Conservation (phyloP, 2,888 invertebrate genomes). For the Nephrotoma guestfalica region DNA sequence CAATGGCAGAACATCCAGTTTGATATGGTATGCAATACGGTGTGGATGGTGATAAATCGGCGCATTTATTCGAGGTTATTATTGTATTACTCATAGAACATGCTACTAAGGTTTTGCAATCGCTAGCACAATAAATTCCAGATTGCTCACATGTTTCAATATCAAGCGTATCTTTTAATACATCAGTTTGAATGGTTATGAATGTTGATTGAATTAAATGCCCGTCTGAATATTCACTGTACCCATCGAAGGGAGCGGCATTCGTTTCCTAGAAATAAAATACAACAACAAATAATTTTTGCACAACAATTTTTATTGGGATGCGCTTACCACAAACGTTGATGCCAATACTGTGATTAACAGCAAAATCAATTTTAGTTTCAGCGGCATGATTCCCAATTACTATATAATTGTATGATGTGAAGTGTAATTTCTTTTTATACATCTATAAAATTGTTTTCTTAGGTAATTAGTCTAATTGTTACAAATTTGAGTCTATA, state of each 20-base stretch:
- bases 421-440: not conserved
- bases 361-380: not conserved
- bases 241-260: not conserved
- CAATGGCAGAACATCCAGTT: not conserved
- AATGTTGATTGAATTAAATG: not conserved
- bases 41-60: not conserved
- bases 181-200: not conserved
- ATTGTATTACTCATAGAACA: not conserved
- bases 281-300: not conserved
- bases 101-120: not conserved
- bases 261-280: not conserved
- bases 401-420: not conserved
- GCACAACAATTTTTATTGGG: not conserved
- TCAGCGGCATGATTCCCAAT: not conserved
- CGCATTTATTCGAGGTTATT: not conserved
- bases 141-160: not conserved
- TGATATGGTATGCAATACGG: not conserved
- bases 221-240: not conserved
- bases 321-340: not conserved
- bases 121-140: not conserved
- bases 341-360: not conserved
- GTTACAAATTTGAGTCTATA: not conserved
- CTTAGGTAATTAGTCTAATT: not conserved
- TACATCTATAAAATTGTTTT: not conserved
- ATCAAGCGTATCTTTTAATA: not conserved